Conservation (phyloP, 2,888 invertebrate species). For the Cylindroiulus punctatus region DNA sequence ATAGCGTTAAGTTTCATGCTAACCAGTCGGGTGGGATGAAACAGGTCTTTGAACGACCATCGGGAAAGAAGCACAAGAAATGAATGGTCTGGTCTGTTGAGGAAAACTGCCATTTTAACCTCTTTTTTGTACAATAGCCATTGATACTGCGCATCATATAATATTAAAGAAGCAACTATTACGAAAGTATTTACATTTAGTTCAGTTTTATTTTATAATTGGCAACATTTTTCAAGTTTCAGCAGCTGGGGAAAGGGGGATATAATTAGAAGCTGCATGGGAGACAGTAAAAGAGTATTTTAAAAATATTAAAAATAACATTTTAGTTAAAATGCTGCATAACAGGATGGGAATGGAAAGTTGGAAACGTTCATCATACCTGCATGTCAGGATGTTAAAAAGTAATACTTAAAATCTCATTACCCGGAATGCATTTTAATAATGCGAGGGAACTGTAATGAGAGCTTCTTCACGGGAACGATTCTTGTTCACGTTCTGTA, state of each 20-base stretch:
- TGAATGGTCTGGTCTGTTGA: neutral
- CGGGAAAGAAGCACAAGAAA: conserved; percentile 63
- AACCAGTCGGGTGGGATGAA: conserved; percentile 93
- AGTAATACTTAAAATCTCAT: neutral
- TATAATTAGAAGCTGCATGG: neutral
- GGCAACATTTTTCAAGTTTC: neutral
- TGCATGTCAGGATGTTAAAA: neutral
- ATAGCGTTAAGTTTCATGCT: conserved; percentile 85
- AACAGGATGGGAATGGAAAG: neutral
- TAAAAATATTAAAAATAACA: conserved; percentile 9
- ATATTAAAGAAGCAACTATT: neutral
- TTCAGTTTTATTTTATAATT: neutral
- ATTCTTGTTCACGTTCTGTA: conserved; percentile 76
- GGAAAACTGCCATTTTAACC: no score
- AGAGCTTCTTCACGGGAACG: conserved; percentile 78
- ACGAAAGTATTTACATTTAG: neutral
- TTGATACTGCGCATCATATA: neutral
- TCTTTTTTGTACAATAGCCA: neutral
- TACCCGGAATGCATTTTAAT: conserved; percentile 61
- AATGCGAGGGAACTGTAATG: conserved; percentile 80
- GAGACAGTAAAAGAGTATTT: neutral
- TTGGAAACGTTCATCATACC: neutral
- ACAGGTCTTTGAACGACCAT: conserved; percentile 89
- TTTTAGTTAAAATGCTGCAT: neutral
- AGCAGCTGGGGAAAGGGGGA: neutral